Percentiles rank a stretch among this genome's conserved stretches.
These are phyloP conservation scores for Cyclargus thomasi DNA, from an alignment of 1,140 invertebrate species.

Conservation along the genomic window DNA sequence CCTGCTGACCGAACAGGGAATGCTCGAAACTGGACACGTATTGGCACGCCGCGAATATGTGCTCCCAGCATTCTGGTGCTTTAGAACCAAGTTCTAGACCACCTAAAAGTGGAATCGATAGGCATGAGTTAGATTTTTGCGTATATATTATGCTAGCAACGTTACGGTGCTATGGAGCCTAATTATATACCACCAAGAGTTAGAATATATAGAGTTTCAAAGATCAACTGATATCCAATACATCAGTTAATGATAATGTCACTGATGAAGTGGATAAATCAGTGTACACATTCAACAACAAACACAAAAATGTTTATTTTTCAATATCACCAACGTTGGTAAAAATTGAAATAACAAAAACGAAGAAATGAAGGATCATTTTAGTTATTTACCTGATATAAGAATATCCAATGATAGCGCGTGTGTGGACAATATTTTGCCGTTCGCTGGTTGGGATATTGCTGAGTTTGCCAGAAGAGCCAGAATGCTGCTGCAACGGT, in stretches of 20 bases:
- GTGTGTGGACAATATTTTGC: conserved; percentile 87
- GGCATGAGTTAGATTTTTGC: too few relatives aligned
- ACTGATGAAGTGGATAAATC: too few relatives aligned
- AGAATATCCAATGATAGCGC: conserved; percentile 93
- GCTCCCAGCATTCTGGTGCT: conserved; percentile 93
- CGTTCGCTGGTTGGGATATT: conserved; percentile 81
- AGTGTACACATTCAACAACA: too few relatives aligned
- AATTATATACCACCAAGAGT: too few relatives aligned
- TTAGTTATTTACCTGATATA: conserved; percentile 62
- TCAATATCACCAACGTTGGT: conserved; percentile 76
- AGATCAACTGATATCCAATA: too few relatives aligned
- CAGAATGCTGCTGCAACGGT: conserved; percentile 88
- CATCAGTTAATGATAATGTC: too few relatives aligned
- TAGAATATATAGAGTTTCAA: too few relatives aligned
- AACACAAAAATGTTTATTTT: too few relatives aligned
- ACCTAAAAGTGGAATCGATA: conserved; percentile 65
- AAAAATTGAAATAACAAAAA: too few relatives aligned
- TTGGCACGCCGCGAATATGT: conserved; percentile 93
- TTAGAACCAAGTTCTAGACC: conserved; percentile 93
- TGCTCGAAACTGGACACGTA: conserved; percentile 93
- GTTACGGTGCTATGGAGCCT: too few relatives aligned
- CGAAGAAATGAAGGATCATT: too few relatives aligned
- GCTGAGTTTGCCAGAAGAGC: conserved; percentile 85
- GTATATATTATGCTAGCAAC: too few relatives aligned
- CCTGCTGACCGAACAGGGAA: conserved; percentile 84